phyloP scores from a whole-genome alignment of 2,113 vertebrate species.

The Apteryx mantelli region DNA sequence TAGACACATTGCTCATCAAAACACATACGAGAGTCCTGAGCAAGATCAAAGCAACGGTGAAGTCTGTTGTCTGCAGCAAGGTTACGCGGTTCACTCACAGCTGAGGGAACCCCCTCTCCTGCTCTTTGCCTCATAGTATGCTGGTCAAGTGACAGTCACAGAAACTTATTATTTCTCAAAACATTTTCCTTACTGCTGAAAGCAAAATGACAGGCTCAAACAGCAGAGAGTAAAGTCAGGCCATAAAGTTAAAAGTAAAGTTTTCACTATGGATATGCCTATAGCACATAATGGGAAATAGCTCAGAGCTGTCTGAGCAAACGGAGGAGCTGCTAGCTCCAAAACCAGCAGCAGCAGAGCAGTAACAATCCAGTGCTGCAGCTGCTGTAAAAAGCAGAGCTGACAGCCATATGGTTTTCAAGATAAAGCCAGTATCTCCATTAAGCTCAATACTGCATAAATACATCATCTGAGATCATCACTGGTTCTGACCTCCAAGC shows the following conservation, averaged over 20 bases:
- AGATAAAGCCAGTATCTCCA: background rate
- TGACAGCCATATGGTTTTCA: background rate
- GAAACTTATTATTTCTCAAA: background rate
- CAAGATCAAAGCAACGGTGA: background rate
- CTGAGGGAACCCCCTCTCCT: background rate
- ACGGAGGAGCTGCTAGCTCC: background rate
- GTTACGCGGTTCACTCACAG: background rate
- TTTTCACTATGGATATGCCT: background rate
- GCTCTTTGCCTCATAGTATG: background rate
- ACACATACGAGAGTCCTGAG: background rate
- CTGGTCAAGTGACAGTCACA: background rate
- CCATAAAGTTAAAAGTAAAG: background rate
- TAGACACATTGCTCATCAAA: background rate
- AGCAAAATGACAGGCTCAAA: background rate
- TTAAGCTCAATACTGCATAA: background rate
- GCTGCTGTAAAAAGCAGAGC: background rate
- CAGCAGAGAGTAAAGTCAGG: background rate
- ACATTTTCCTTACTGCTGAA: background rate
- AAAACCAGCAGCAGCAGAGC: background rate
- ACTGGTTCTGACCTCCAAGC: background rate
- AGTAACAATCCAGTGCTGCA: rapidly evolving
- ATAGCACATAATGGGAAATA: background rate
- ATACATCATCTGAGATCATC: background rate
- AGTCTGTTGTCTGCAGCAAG: background rate
- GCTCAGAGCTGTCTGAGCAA: background rate